phyloP scores from a whole-genome alignment of 2,113 vertebrate genomes.

The Scatophagus argus region DNA sequence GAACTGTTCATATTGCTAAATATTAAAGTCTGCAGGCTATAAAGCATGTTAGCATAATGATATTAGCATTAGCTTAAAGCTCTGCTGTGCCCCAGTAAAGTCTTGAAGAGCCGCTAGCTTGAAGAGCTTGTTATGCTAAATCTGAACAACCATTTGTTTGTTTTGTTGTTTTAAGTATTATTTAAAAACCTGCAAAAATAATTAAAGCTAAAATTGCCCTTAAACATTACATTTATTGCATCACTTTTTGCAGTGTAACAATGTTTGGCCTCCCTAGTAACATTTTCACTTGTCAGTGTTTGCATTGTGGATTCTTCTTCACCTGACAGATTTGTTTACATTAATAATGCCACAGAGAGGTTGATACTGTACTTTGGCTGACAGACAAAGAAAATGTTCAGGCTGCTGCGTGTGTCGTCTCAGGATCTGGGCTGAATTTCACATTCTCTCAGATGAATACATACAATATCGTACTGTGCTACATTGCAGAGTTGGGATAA shows the following conservation, averaged over 20 bases:
- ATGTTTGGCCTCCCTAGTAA: neutral
- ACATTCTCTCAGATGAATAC: constrained; percentile 45
- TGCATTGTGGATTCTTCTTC: constrained; percentile 8
- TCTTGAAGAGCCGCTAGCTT: neutral
- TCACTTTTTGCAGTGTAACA: neutral
- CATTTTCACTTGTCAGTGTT: neutral
- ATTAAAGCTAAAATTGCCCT: neutral
- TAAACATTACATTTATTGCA: neutral
- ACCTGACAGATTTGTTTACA: constrained; percentile 15
- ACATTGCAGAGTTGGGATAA: constrained; percentile 23
- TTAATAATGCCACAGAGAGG: constrained; percentile 26
- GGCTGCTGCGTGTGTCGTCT: constrained; percentile 17
- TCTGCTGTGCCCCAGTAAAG: neutral
- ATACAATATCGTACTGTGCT: constrained; percentile 8
- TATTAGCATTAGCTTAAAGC: neutral
- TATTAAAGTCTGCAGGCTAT: too few species aligned
- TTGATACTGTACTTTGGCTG: neutral
- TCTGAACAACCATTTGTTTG: neutral
- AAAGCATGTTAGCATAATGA: neutral
- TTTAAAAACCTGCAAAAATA: neutral
- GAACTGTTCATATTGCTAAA: neutral
- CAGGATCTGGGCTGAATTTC: constrained; percentile 42
- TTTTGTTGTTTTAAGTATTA: neutral
- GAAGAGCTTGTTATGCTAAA: neutral
- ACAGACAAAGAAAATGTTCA: constrained; percentile 13